phyloP scores from a whole-genome alignment of 1,140 invertebrate genomes.

The Eueides isabella region DNA sequence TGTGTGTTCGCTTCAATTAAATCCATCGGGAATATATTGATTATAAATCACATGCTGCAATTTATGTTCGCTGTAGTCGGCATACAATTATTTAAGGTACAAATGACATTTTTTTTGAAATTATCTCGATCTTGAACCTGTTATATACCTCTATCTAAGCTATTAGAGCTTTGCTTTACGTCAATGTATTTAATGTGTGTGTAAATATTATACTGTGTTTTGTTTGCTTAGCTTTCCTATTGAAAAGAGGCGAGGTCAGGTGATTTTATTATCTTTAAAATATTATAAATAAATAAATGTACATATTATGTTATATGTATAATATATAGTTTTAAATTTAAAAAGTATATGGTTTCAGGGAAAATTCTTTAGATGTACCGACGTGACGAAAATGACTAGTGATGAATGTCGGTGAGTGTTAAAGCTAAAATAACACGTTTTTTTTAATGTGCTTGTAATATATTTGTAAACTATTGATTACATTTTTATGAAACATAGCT shows the following conservation, averaged over 20 bases:
- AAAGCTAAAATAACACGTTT: too few species aligned
- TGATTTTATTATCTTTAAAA: constrained; percentile 41
- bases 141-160: background rate
- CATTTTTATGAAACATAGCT: too few species aligned
- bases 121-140: background rate
- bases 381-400: constrained; percentile 92
- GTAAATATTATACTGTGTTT: constrained; percentile 38
- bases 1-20: constrained; percentile 99
- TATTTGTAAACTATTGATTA: too few species aligned
- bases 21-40: constrained; percentile 99
- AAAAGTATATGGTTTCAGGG: constrained; percentile 83
- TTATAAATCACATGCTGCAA: constrained; percentile 98
- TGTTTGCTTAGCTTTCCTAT: constrained; percentile 47
- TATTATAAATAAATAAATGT: constrained; percentile 9
- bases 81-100: constrained; percentile 99
- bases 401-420: constrained; percentile 91
- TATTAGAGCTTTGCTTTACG: constrained; percentile 21
- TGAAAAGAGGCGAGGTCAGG: constrained; percentile 54
- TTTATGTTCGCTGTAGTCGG: constrained; percentile 99
- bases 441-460: background rate
- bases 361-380: constrained; percentile 93
- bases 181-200: constrained; percentile 31
- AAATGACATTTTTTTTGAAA: constrained; percentile 2
- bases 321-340: constrained; percentile 21
- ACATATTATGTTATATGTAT: background rate